Percentiles rank a stretch among this genome's conserved stretches.
Evolutionary conservation across 2,797 vertebrate genomes (phyloP).

Genomic region (Pseudotriccus pelzelni): DNA sequence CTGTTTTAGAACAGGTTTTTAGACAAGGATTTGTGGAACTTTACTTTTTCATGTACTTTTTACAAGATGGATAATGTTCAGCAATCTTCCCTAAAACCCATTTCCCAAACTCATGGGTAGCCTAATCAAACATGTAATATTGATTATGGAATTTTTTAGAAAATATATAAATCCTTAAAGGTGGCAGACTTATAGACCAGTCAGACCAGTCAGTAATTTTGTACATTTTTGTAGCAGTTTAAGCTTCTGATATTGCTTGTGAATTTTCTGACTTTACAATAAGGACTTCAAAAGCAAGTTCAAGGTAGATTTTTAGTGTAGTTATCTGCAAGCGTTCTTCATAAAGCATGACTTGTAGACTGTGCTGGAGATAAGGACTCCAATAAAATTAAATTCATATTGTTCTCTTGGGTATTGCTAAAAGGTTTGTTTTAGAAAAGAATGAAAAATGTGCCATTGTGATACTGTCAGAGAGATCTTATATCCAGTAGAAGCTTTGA

Average conservation of each 20-base stretch:
- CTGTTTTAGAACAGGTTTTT: not conserved
- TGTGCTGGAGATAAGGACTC: not conserved
- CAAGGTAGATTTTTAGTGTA: not conserved
- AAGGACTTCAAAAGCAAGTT: not conserved
- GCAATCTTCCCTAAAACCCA: not conserved
- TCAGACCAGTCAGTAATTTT: not conserved
- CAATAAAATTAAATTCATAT: not conserved
- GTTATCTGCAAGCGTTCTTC: not conserved
- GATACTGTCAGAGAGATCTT: not conserved
- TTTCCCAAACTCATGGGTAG: not conserved
- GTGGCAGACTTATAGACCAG: not conserved
- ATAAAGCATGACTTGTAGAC: not conserved
- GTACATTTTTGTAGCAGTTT: not conserved
- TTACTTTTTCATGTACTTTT: not conserved
- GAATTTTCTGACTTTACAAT: not conserved
- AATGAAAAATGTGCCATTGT: not conserved
- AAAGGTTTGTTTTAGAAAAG: not conserved
- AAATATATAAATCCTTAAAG: not conserved
- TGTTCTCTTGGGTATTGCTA: not conserved
- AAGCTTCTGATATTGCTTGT: not conserved
- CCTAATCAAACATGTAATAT: not conserved
- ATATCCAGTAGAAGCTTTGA: not conserved
- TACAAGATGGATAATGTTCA: not conserved
- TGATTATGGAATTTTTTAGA: not conserved
- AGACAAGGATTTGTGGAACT: not conserved